A percentile compares a stretch with the other conserved stretches of the same genome.
Evolutionary conservation across 2,797 vertebrate species (phyloP).

Genomic region (Hozukius guyotensis): DNA sequence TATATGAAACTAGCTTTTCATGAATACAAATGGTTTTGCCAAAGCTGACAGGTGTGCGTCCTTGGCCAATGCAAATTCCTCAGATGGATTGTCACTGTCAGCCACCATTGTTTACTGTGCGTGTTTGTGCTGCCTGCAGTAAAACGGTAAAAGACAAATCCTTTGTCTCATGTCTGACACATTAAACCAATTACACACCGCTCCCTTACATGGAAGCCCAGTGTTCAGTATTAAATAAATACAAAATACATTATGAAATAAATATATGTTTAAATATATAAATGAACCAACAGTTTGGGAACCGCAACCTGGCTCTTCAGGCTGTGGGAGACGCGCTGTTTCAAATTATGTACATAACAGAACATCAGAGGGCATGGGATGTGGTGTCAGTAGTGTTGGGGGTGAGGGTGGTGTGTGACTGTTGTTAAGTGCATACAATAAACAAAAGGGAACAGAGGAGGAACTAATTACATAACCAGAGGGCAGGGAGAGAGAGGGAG

Average conservation of each 20-base stretch:
- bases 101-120: neutral
- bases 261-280: neutral
- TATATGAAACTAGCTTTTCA: neutral
- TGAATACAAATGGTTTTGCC: neutral
- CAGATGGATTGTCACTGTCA: constrained; percentile 3
- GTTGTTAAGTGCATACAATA: neutral
- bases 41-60: neutral
- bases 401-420: neutral
- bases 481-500: neutral
- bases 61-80: neutral
- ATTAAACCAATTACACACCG: constrained; percentile 10
- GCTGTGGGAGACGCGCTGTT: neutral
- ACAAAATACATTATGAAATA: neutral
- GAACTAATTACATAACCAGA: neutral
- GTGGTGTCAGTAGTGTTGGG: neutral
- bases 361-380: neutral
- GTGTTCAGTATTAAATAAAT: neutral
- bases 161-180: neutral
- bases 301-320: neutral
- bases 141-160: neutral
- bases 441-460: neutral
- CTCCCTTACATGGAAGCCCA: neutral
- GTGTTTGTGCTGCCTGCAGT: neutral
- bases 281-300: neutral
- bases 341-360: neutral